A percentile compares a stretch with the other conserved stretches of the same genome.
Evolutionary conservation across 2,888 invertebrate genomes (phyloP).

Genomic region (Chydorus sphaericus): DNA sequence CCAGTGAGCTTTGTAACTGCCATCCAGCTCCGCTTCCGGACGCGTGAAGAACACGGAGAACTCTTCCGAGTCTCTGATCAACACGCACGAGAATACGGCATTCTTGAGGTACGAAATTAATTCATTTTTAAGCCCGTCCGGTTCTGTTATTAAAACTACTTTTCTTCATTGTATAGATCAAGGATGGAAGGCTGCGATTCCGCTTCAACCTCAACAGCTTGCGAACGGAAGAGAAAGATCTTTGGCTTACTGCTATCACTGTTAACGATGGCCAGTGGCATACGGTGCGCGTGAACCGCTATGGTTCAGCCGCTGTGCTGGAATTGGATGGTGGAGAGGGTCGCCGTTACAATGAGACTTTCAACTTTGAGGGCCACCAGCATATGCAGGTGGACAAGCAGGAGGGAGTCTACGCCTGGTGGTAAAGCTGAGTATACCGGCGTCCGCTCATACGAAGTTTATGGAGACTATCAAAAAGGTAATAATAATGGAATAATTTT

Average conservation of each 20-base stretch:
- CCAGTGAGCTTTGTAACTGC: slow-evolving; percentile 84
- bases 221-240: slow-evolving; percentile 74
- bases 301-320: slow-evolving; percentile 80
- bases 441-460: slow-evolving; percentile 82
- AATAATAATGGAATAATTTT: too few relatives aligned
- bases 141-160: neutral
- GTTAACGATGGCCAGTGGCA: slow-evolving; percentile 97
- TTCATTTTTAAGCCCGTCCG: neutral
- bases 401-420: slow-evolving; percentile 86
- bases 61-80: slow-evolving; percentile 86
- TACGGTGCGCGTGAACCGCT: slow-evolving; percentile 59
- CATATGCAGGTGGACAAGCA: slow-evolving; percentile 85
- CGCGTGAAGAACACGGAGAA: slow-evolving; percentile 82
- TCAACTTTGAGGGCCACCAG: slow-evolving; percentile 77
- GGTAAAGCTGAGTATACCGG: slow-evolving; percentile 92
- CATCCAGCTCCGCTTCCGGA: slow-evolving; percentile 83
- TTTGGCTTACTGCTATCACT: slow-evolving; percentile 75
- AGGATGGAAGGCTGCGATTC: slow-evolving; percentile 77
- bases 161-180: slow-evolving; percentile 43
- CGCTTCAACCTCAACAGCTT: slow-evolving; percentile 83
- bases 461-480: slow-evolving; percentile 81
- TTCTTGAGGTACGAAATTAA: slow-evolving; percentile 46
- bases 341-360: slow-evolving; percentile 79
- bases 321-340: slow-evolving; percentile 93
- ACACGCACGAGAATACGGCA: slow-evolving; percentile 84